Conservation (phyloP, 2,797 vertebrate species). For the Trachops cirrhosus region DNA sequence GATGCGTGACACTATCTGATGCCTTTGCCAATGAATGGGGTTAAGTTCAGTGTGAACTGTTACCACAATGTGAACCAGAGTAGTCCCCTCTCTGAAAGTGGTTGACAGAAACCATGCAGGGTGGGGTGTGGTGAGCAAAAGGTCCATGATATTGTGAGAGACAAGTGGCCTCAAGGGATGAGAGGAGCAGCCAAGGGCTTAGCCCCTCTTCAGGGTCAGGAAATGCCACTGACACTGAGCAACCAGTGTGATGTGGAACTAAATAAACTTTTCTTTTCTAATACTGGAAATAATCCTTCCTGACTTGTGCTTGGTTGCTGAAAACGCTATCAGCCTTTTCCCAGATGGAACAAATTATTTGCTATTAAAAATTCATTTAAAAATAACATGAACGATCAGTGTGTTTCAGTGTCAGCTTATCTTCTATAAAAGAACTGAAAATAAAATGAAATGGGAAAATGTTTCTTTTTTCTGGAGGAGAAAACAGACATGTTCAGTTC, state of each 20-base stretch:
- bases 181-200: neutral
- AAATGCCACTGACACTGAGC: neutral
- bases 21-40: neutral
- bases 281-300: constrained; percentile 36
- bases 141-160: neutral
- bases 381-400: constrained; percentile 49
- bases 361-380: constrained; percentile 51
- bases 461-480: neutral
- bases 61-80: neutral
- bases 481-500: constrained; percentile 35
- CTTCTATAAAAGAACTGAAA: constrained; percentile 38
- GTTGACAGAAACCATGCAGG: neutral
- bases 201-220: neutral
- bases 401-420: constrained; percentile 38
- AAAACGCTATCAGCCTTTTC: constrained; percentile 17
- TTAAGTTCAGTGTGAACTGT: neutral
- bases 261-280: neutral
- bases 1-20: neutral
- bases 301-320: constrained; percentile 37
- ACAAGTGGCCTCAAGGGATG: neutral
- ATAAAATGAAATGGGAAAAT: constrained; percentile 31
- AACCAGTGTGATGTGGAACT: neutral
- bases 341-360: constrained; percentile 56
- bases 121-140: neutral
- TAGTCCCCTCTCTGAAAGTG: neutral